Percentiles rank a stretch among this genome's conserved stretches.
Conservation (phyloP, 2,888 invertebrate species). For the Folsomia candida region DNA sequence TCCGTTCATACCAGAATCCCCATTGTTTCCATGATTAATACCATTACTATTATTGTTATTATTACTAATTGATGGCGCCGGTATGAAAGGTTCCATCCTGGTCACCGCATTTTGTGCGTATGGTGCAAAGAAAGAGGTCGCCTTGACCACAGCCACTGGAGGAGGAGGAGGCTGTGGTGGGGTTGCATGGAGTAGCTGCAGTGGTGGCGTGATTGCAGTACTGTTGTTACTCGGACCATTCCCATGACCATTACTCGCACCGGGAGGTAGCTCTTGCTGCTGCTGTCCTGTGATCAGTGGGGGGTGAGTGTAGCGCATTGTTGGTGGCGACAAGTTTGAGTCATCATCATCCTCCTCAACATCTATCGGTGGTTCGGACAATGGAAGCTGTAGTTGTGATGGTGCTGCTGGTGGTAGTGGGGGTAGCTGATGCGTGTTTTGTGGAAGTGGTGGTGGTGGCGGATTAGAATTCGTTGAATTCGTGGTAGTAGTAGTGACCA, state of each 20-base stretch:
- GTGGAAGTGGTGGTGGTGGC: neutral
- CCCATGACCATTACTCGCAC: neutral
- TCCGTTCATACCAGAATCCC: too few relatives aligned
- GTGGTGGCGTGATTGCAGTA: neutral
- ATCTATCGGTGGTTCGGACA: too few relatives aligned
- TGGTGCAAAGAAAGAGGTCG: neutral
- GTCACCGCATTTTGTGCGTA: neutral
- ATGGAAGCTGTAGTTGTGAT: neutral
- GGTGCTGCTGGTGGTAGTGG: neutral
- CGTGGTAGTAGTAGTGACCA: too few relatives aligned
- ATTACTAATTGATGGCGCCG: neutral
- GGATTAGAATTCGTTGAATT: neutral
- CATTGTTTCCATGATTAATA: neutral
- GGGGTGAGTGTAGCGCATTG: too few relatives aligned
- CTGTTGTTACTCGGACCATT: too few relatives aligned
- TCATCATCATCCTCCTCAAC: too few relatives aligned
- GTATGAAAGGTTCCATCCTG: neutral
- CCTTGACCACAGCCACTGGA: neutral
- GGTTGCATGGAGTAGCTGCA: neutral
- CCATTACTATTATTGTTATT: neutral
- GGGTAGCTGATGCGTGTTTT: neutral
- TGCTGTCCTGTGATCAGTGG: too few relatives aligned
- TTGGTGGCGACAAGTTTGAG: too few relatives aligned
- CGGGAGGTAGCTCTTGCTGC: too few relatives aligned
- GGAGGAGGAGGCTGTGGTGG: constrained; percentile 34